Percentiles rank a stretch among this genome's conserved stretches.
These are phyloP conservation scores for Didymodactylos carnosus DNA, from an alignment of 2,888 invertebrate genomes.

Conservation along the genomic window DNA sequence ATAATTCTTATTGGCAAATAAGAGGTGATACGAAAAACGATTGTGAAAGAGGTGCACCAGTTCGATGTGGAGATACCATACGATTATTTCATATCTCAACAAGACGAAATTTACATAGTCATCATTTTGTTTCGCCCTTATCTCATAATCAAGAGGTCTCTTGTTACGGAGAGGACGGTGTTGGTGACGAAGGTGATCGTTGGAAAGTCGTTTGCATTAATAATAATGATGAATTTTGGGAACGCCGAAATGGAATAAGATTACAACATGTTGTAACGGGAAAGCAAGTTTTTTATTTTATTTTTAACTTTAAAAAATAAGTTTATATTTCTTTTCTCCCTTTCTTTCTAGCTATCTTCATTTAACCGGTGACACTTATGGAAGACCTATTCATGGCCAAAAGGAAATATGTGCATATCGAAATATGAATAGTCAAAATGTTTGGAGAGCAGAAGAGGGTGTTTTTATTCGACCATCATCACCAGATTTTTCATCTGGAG, in stretches of 20 bases:
- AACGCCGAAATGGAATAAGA: conserved; percentile 57
- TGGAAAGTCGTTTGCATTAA: conserved; percentile 61
- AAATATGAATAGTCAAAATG: conserved; percentile 51
- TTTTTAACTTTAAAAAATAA: neutral
- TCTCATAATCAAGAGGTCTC: conserved; percentile 87
- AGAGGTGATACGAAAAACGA: conserved; percentile 39
- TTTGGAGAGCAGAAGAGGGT: conserved; percentile 83
- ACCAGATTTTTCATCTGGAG: too few species aligned
- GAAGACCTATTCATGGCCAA: conserved; percentile 85
- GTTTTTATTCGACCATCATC: conserved; percentile 46
- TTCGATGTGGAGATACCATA: conserved; percentile 67
- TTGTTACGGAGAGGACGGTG: conserved; percentile 57
- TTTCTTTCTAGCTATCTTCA: conserved; percentile 44
- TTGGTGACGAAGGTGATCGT: conserved; percentile 50
- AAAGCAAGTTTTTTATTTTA: conserved; percentile 14
- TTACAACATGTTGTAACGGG: conserved; percentile 71
- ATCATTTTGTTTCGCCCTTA: conserved; percentile 77
- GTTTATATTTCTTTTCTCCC: neutral
- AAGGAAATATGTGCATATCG: conserved; percentile 67
- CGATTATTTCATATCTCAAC: conserved; percentile 71
- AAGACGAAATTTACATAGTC: conserved; percentile 82
- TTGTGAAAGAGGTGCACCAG: conserved; percentile 61
- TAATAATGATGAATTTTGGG: conserved; percentile 57
- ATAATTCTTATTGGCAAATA: conserved; percentile 70
- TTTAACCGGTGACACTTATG: conserved; percentile 73